Percentiles rank a stretch among this genome's conserved stretches.
Conservation (phyloP, 2,888 invertebrate species). For the Phaonia tiefii region DNA sequence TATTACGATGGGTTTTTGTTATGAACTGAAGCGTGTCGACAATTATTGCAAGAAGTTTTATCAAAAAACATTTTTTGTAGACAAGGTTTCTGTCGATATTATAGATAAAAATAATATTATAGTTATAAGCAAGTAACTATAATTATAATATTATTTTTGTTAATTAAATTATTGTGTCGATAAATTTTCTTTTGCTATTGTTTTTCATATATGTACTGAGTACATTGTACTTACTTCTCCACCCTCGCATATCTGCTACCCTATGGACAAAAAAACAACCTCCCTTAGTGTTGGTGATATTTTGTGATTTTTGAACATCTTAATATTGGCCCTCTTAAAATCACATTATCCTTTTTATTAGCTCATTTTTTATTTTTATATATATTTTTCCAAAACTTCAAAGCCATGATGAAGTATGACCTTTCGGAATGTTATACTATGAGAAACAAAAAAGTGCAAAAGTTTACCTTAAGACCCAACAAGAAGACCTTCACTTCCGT, state of each 20-base stretch:
- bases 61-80: too few species aligned
- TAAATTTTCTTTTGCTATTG: too few species aligned
- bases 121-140: too few species aligned
- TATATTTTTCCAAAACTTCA: constrained; percentile 28
- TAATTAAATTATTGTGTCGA: too few species aligned
- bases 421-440: constrained; percentile 19
- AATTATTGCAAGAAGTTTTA: too few species aligned
- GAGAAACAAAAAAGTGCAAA: constrained; percentile 2
- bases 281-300: background rate
- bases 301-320: constrained; percentile 65
- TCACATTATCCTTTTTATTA: constrained; percentile 78
- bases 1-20: too few species aligned
- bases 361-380: constrained; percentile 77
- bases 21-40: too few species aligned
- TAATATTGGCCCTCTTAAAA: constrained; percentile 74
- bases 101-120: too few species aligned
- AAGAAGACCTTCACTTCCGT: constrained; percentile 25
- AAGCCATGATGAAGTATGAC: constrained; percentile 36
- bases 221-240: background rate
- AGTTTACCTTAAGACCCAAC: constrained; percentile 69
- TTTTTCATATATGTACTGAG: too few species aligned
- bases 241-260: background rate
- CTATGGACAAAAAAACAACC: background rate
- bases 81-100: too few species aligned
- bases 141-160: too few species aligned